Evolutionary conservation across 2,888 invertebrate species (phyloP).

Genomic region (Deilephila elpenor): DNA sequence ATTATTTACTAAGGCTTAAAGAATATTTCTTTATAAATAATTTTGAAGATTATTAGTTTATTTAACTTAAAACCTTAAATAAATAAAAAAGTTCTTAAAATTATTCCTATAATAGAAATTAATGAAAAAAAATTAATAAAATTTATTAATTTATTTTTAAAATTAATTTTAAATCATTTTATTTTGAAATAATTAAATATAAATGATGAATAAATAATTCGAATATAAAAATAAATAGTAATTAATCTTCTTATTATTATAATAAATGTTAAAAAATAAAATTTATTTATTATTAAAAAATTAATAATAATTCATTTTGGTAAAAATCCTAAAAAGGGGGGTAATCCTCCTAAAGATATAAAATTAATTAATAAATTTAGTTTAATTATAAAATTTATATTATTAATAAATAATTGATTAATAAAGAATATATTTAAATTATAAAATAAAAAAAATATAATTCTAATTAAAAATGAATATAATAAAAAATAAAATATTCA

Average conservation of each 20-base stretch:
- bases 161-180: slow-evolving; percentile 72
- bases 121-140: slow-evolving; percentile 58
- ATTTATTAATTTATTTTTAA: slow-evolving; percentile 64
- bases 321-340: slow-evolving; percentile 86
- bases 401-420: slow-evolving; percentile 79
- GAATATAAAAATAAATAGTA: slow-evolving; percentile 83
- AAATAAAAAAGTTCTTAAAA: slow-evolving; percentile 68
- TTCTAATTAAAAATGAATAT: slow-evolving; percentile 75
- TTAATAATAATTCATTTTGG: slow-evolving; percentile 86
- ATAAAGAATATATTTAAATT: slow-evolving; percentile 77
- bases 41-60: slow-evolving; percentile 87
- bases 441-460: slow-evolving; percentile 76
- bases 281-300: slow-evolving; percentile 73
- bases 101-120: slow-evolving; percentile 61
- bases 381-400: slow-evolving; percentile 74
- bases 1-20: slow-evolving; percentile 83
- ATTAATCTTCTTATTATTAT: slow-evolving; percentile 82
- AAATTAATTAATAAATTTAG: slow-evolving; percentile 81
- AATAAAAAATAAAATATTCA: slow-evolving; percentile 76
- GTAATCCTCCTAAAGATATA: slow-evolving; percentile 84
- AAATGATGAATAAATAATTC: slow-evolving; percentile 77
- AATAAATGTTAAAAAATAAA: slow-evolving; percentile 70
- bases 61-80: slow-evolving; percentile 84
- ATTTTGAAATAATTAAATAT: slow-evolving; percentile 78
- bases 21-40: slow-evolving; percentile 82